phyloP scores from a whole-genome alignment of 2,888 invertebrate species.

The Mechanitis mazaeus region DNA sequence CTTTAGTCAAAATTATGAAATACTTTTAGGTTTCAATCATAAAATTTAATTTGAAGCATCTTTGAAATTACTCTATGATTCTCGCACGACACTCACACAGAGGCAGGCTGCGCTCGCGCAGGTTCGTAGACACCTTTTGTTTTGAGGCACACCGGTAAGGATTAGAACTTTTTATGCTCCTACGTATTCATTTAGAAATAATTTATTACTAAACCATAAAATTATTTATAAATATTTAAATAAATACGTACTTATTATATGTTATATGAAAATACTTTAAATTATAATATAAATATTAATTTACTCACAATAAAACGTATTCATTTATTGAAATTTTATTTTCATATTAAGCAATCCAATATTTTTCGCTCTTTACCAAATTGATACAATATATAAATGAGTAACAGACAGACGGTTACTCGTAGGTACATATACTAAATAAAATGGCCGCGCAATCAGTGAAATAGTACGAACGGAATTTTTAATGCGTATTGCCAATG shows the following conservation, averaged over 20 bases:
- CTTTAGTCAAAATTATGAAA: background rate
- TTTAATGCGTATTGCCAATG: constrained; percentile 14
- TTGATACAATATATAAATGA: no score
- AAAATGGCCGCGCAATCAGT: constrained; percentile 7
- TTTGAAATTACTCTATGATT: constrained; percentile 20
- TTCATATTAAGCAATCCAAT: no score
- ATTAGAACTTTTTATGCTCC: constrained; percentile 40
- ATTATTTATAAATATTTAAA: no score
- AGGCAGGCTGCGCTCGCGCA: constrained; percentile 41
- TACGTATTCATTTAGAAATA: constrained; percentile 19
- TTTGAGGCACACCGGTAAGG: constrained; percentile 48
- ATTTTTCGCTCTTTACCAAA: no score
- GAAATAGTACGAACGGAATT: constrained; percentile 6
- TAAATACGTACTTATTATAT: no score
- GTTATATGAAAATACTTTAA: no score
- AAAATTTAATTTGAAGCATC: constrained; percentile 5
- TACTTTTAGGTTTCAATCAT: background rate
- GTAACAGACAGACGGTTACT: no score
- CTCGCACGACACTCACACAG: constrained; percentile 35
- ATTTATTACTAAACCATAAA: no score
- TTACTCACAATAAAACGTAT: no score
- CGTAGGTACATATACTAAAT: background rate
- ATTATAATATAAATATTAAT: no score
- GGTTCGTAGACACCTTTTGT: constrained; percentile 53
- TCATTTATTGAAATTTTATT: no score